Conservation (phyloP, 2,113 vertebrate species). For the Syngnathus scovelli region DNA sequence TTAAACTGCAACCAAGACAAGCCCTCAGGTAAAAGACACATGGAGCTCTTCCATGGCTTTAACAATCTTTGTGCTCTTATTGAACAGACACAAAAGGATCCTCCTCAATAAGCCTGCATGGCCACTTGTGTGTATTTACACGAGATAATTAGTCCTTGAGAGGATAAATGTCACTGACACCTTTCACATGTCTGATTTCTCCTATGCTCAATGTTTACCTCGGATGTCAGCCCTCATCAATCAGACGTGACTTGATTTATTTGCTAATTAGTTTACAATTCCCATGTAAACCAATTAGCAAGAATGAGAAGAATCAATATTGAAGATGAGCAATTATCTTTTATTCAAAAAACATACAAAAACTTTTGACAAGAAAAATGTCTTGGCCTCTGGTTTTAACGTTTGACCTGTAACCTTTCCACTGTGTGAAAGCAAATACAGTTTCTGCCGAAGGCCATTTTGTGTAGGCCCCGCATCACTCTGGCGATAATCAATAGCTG, state of each 20-base stretch:
- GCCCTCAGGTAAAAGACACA: slow-evolving; percentile 79
- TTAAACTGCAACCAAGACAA: slow-evolving; percentile 89
- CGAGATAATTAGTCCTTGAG: slow-evolving; percentile 7
- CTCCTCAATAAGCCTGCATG: slow-evolving; percentile 7
- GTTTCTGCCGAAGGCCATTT: slow-evolving; percentile 10
- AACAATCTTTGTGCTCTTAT: slow-evolving; percentile 21
- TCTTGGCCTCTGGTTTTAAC: background rate
- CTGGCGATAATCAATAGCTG: slow-evolving; percentile 48
- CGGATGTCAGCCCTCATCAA: slow-evolving; percentile 10
- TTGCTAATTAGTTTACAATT: slow-evolving; percentile 17
- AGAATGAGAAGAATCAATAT: background rate
- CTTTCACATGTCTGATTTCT: background rate
- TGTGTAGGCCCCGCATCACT: slow-evolving; percentile 14
- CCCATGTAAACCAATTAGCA: background rate
- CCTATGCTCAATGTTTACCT: slow-evolving; percentile 12
- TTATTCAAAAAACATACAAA: too few species aligned
- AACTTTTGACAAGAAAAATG: too few species aligned
- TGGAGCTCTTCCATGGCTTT: slow-evolving; percentile 16
- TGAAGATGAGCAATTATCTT: background rate
- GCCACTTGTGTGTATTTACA: slow-evolving; percentile 14
- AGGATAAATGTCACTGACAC: slow-evolving; percentile 6
- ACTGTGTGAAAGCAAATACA: slow-evolving; percentile 13
- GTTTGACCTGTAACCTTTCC: slow-evolving; percentile 5
- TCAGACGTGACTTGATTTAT: slow-evolving; percentile 3
- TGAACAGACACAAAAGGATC: slow-evolving; percentile 7